Percentiles rank a stretch among this genome's conserved stretches.
Conservation (phyloP, 2,113 vertebrate species). For the Gavialis gangeticus region DNA sequence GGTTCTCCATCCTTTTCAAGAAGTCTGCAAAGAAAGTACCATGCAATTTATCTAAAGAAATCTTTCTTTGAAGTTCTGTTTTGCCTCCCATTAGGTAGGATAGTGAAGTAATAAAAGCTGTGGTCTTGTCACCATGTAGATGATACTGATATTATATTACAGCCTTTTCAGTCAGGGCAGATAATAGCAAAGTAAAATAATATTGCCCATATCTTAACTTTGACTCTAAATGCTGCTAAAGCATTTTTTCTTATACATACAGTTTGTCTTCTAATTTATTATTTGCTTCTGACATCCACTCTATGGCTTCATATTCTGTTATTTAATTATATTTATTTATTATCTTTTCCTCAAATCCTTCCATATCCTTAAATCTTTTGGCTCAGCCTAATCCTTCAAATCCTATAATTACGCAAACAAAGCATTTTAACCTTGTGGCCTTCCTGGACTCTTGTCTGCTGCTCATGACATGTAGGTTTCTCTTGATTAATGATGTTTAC, state of each 20-base stretch:
- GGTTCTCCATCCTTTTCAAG: background rate
- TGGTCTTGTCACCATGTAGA: background rate
- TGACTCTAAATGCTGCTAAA: background rate
- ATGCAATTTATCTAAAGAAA: background rate
- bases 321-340: conserved; percentile 30
- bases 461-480: conserved; percentile 36
- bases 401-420: conserved; percentile 73
- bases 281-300: background rate
- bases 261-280: background rate
- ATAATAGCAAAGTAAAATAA: background rate
- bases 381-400: conserved; percentile 68
- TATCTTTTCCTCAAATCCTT: conserved; percentile 64
- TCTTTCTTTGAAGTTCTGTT: background rate
- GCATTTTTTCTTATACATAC: background rate
- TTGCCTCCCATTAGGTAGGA: background rate
- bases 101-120: background rate
- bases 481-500: conserved; percentile 64
- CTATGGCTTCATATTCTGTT: conserved; percentile 29
- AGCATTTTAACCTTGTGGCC: conserved; percentile 71
- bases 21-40: background rate
- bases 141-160: background rate
- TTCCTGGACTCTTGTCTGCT: conserved; percentile 57
- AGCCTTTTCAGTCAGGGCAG: background rate
- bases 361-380: conserved; percentile 52
- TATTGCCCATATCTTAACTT: background rate